Conservation (phyloP, 2,888 invertebrate species). For the Chaitophorus viminalis region DNA sequence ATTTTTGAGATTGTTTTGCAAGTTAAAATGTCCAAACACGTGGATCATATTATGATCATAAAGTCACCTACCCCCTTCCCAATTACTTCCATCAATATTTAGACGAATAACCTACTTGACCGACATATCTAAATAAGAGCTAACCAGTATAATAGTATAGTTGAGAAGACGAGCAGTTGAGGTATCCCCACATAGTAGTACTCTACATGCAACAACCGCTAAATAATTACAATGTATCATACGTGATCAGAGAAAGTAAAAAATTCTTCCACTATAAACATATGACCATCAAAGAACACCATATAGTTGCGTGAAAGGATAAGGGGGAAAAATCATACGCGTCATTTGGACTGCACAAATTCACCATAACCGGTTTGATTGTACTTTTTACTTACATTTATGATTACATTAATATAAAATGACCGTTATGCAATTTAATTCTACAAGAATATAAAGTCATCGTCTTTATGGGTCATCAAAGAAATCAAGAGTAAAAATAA, state of each 20-base stretch:
- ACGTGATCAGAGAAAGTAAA: constrained; percentile 60
- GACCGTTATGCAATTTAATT: constrained; percentile 38
- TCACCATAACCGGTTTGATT: constrained; percentile 46
- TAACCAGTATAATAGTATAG: constrained; percentile 29
- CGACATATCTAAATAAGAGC: constrained; percentile 36
- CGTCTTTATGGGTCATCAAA: constrained; percentile 27
- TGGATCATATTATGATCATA: neutral
- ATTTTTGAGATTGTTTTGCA: constrained; percentile 19
- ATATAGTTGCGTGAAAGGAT: constrained; percentile 20
- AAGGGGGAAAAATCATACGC: constrained; percentile 26
- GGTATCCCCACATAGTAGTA: constrained; percentile 25
- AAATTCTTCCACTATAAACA: constrained; percentile 37
- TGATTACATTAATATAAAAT: constrained; percentile 47
- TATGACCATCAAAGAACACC: constrained; percentile 33
- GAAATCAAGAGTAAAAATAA: constrained; percentile 30
- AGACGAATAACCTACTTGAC: constrained; percentile 1
- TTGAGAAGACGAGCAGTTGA: constrained; percentile 21
- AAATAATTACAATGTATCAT: constrained; percentile 55
- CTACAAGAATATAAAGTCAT: neutral
- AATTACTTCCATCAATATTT: neutral
- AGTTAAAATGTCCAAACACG: constrained; percentile 22
- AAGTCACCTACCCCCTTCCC: constrained; percentile 1
- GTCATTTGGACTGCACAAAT: constrained; percentile 50
- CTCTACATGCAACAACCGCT: constrained; percentile 4
- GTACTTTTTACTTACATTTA: constrained; percentile 37